Evolutionary conservation across 2,797 vertebrate genomes (phyloP), one percentile per base, ranked within the genome.

Genomic region (Simalia tracyae): DNA sequence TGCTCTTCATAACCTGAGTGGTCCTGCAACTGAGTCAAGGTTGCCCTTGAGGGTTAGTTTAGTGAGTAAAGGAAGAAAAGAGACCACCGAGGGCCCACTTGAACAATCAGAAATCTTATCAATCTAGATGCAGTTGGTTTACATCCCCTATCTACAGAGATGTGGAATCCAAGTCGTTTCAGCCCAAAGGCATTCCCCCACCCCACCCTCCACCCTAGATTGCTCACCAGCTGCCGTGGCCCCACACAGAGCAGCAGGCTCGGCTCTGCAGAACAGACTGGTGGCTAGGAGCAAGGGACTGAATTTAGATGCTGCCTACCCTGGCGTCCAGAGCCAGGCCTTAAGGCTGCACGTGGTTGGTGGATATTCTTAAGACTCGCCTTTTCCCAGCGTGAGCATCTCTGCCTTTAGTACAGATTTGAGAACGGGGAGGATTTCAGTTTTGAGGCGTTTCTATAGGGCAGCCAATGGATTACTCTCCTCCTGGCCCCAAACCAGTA

Each of bases 401-500:
- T 93, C 64, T 92, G 60, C 19, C 85, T 95, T 42, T 5, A 60
- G 31, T 57, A 91, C 81, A n/a, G 68, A 6, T 0, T 0, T 42
- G 42, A 42, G 42, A 42, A 42, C 42, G 42, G 42, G 2, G 5
- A 24, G 24, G 42, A 54, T 93, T 92, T 95, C 24, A 46, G 15
- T 90, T 92, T 89, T 89, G 0, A 86, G 63, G 19, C 63, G 84
- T 22, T 24, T 61, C 5, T 94, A 9, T n/a, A 86, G 88, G 90
- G 86, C 88, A 91, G 92, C 93, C 89, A 87, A 61, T 22, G 6
- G 2, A 68, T 31, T 42, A 17, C 50, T 64, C 42, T 66, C 7
- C 7, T 42, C 56, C 76, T 94, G 90, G 42, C 9, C 93, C 94
- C 92, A 4, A 90, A 85, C 92, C 63, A 31, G 57, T 14, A 42